phyloP scores from a whole-genome alignment of 1,140 invertebrate genomes.

The Diorhabda carinulata region DNA sequence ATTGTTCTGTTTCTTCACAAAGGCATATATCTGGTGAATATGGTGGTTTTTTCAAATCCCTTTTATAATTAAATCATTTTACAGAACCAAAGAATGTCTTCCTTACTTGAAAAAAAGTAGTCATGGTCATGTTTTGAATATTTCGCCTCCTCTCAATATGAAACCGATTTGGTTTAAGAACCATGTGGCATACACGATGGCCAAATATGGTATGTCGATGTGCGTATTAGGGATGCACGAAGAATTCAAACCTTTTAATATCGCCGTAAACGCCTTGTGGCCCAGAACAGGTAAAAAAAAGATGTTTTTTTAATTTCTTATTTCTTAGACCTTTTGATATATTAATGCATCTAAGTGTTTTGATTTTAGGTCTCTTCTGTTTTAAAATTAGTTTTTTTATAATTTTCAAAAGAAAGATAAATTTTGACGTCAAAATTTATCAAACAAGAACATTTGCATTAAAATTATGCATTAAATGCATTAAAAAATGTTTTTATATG shows the following conservation, averaged over 20 bases:
- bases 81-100: conserved; percentile 86
- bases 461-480: too few species aligned
- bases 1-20: too few species aligned
- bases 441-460: too few species aligned
- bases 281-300: conserved; percentile 76
- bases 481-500: too few species aligned
- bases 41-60: too few species aligned
- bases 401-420: too few species aligned
- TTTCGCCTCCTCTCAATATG: conserved; percentile 92
- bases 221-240: conserved; percentile 94
- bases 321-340: too few species aligned
- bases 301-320: not conserved
- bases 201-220: conserved; percentile 99
- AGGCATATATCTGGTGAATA: too few species aligned
- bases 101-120: conserved; percentile 84
- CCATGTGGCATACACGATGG: conserved; percentile 96
- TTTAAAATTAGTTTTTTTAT: too few species aligned
- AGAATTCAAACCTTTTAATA: conserved; percentile 77
- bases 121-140: conserved; percentile 94
- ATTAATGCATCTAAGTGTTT: too few species aligned
- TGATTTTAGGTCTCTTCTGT: too few species aligned
- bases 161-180: conserved; percentile 86
- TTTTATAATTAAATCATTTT: conserved; percentile 31
- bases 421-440: too few species aligned
- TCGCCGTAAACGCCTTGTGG: conserved; percentile 97